Base-by-base conservation (phyloP, 2,797 vertebrate species). In the Sebastes minor region DNA sequence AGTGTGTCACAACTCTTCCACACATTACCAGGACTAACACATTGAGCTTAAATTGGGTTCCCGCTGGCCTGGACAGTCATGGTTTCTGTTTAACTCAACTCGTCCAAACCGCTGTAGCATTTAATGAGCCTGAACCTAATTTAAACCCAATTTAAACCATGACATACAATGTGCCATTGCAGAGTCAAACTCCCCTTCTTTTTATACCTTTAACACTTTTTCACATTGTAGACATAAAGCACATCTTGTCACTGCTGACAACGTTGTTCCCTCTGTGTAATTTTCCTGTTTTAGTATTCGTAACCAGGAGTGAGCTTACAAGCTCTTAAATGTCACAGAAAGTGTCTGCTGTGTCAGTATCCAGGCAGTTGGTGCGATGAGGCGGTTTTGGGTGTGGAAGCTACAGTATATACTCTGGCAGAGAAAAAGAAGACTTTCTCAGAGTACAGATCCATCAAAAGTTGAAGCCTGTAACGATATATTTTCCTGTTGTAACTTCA, bases 111-210 rank as follows among this genome's bases (percentile, higher is more conserved):
- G 18, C 75, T 74, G 64, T 46, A 38, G 71, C 27, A 23, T 81
- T 85, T 85, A 85, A 87, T 84, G 78, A 80, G 56, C 46, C 61
- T 67, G 49, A 82, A 80, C 59, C 55, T 76, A 88, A 75, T 83
- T 83, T 77, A 79, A 87, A 74, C 60, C 55, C 25, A 61, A 38
- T 82, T 82, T 73, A 66, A 12, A 69, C 46, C 61, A 49, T 61
- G 64, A 73, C 67, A 69, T 79, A 52, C 83, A 82, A 69, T 78
- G 38, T 74, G 13, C 66, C 56, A 27, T 35, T 67, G 56, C 72
- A 63, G 23, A 53, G 25, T 84, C 71, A 64, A 23, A 79, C 1
- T 55, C 28, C 12, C 33, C 23, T n/a, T 66, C 49, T 68, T 64
- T 74, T 77, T 52, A 53, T 33, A 56, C 23, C 23, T 52, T 52